These are phyloP conservation scores for Rhinichthys osculus DNA, from an alignment of 2,797 vertebrate genomes.

Conservation along the genomic window DNA sequence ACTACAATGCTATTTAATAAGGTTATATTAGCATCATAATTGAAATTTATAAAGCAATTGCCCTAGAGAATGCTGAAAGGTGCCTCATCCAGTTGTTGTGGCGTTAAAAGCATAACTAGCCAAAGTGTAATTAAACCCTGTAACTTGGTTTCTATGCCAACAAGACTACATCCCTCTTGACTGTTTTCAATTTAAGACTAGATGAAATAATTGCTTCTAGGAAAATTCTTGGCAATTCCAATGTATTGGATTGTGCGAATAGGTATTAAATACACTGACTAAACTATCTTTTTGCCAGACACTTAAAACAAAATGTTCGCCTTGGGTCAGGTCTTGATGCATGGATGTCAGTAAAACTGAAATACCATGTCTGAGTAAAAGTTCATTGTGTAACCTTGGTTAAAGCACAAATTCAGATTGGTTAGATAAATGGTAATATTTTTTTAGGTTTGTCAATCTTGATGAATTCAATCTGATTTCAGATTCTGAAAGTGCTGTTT, in stretches of 20 bases:
- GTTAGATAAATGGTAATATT: not conserved
- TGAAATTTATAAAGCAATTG: slow-evolving; percentile 60
- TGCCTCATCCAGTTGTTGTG: slow-evolving; percentile 57
- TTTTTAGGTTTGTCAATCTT: not conserved
- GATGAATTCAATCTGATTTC: not conserved
- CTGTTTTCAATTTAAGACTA: slow-evolving; percentile 46
- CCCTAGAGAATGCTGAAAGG: slow-evolving; percentile 58
- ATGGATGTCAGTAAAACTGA: not conserved
- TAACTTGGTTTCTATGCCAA: slow-evolving; percentile 62
- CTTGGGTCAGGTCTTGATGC: not conserved
- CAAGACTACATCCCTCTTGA: slow-evolving; percentile 38
- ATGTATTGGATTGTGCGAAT: slow-evolving; percentile 33
- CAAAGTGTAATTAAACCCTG: slow-evolving; percentile 59
- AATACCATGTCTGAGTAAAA: not conserved
- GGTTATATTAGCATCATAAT: slow-evolving; percentile 65
- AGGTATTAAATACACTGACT: slow-evolving; percentile 42
- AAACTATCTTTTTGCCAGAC: not conserved
- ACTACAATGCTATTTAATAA: slow-evolving; percentile 56
- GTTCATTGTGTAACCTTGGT: not conserved
- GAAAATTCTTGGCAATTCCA: slow-evolving; percentile 41
- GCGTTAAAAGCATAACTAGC: slow-evolving; percentile 61
- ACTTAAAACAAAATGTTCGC: slow-evolving; percentile 26
- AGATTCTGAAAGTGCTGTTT: not conserved
- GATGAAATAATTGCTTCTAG: slow-evolving; percentile 42
- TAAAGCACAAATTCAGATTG: not conserved